Conservation (phyloP, 2,113 vertebrate genomes). For the Synodontis membranacea region DNA sequence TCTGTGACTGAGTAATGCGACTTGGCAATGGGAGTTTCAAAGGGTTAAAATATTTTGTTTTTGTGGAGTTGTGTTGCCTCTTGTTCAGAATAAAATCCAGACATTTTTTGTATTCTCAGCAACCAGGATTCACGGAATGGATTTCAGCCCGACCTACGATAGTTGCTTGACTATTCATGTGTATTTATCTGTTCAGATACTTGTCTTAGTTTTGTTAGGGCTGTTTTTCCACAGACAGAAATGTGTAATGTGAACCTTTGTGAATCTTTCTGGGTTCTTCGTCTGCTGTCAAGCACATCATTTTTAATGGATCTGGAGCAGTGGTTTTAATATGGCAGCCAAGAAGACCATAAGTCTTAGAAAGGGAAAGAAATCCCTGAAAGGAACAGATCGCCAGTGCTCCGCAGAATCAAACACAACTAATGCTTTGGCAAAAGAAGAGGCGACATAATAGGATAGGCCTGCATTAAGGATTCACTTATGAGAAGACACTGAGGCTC, state of each 20-base stretch:
- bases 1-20: neutral
- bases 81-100: neutral
- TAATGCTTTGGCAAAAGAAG: conserved; percentile 30
- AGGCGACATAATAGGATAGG: conserved; percentile 21
- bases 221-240: neutral
- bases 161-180: neutral
- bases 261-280: neutral
- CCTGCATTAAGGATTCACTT: conserved; percentile 16
- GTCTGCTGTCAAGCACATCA: conserved; percentile 9
- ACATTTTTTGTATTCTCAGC: neutral
- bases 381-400: conserved; percentile 24
- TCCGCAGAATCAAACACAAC: conserved; percentile 30
- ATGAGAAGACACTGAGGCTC: conserved; percentile 26
- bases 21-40: neutral
- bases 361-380: conserved; percentile 20
- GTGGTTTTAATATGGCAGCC: conserved; percentile 33
- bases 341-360: conserved; percentile 19
- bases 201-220: neutral
- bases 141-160: neutral
- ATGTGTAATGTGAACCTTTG: neutral
- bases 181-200: neutral
- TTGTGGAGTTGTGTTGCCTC: neutral
- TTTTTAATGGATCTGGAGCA: conserved; percentile 13
- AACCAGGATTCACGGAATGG: neutral
- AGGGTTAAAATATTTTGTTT: neutral